phyloP scores from a whole-genome alignment of 2,113 vertebrate species.

The Orthonyx spaldingii region DNA sequence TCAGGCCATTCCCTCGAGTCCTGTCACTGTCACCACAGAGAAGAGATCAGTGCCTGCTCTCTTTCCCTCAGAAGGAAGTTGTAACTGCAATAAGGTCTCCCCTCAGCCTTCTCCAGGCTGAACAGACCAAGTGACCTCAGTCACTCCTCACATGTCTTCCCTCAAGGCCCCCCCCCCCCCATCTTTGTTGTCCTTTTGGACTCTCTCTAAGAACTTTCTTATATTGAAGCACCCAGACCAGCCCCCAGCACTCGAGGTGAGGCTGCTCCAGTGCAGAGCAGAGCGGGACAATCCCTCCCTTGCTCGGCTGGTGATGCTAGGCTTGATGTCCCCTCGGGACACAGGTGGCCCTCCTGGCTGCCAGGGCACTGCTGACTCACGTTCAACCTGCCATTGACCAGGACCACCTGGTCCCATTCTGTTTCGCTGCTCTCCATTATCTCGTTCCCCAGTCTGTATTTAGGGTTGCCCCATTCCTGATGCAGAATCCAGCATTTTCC shows the following conservation, averaged over 20 bases:
- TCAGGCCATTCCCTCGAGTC: background rate
- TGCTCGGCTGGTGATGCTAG: accelerated
- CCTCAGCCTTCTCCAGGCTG: background rate
- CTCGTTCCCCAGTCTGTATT: background rate
- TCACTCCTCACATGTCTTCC: accelerated
- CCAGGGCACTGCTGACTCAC: background rate
- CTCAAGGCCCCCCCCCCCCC: too few relatives aligned
- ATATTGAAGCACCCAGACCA: accelerated
- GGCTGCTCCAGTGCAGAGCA: background rate
- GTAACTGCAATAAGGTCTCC: background rate
- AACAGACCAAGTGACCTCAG: background rate
- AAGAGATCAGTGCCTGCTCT: background rate
- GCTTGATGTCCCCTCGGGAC: background rate
- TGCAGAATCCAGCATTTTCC: background rate
- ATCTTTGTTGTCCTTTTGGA: background rate
- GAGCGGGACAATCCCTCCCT: background rate
- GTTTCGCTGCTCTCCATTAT: background rate
- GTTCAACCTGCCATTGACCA: accelerated
- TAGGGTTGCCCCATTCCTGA: background rate
- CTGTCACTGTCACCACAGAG: background rate
- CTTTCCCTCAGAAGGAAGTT: too few relatives aligned
- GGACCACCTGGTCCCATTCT: background rate
- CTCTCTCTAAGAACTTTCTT: accelerated
- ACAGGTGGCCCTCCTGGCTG: accelerated
- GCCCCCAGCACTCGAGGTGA: background rate